These are phyloP conservation scores for Mixornis gularis DNA, from an alignment of 2,113 vertebrate genomes.

Conservation along the genomic window DNA sequence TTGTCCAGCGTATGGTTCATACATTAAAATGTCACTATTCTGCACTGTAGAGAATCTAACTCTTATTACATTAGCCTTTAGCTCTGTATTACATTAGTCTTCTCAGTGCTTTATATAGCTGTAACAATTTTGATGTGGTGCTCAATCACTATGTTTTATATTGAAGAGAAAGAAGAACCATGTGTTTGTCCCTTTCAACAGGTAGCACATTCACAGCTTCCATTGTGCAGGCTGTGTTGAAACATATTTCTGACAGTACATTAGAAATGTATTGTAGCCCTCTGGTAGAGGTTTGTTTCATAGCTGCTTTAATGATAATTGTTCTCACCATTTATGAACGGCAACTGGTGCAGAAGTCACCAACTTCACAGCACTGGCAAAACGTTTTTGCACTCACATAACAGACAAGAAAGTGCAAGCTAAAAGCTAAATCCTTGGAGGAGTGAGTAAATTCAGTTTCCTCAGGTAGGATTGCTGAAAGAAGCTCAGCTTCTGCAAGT, in stretches of 20 bases:
- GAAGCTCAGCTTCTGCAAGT: background rate
- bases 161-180: background rate
- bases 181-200: background rate
- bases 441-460: background rate
- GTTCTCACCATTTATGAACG: background rate
- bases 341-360: background rate
- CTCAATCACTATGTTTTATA: background rate
- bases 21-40: background rate
- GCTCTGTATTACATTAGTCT: background rate
- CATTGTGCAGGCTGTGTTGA: background rate
- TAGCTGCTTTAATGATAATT: background rate
- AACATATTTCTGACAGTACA: background rate
- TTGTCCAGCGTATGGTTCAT: background rate
- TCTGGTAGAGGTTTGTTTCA: background rate
- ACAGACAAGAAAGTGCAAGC: background rate
- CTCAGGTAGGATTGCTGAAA: background rate
- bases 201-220: background rate
- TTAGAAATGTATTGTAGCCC: background rate
- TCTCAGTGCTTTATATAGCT: background rate
- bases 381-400: background rate
- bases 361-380: background rate
- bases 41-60: background rate
- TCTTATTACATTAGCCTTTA: background rate
- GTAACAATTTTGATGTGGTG: background rate
- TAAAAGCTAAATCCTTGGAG: background rate